Base-by-base conservation (phyloP, 2,888 invertebrate species). In the Scotopteryx bipunctaria region DNA sequence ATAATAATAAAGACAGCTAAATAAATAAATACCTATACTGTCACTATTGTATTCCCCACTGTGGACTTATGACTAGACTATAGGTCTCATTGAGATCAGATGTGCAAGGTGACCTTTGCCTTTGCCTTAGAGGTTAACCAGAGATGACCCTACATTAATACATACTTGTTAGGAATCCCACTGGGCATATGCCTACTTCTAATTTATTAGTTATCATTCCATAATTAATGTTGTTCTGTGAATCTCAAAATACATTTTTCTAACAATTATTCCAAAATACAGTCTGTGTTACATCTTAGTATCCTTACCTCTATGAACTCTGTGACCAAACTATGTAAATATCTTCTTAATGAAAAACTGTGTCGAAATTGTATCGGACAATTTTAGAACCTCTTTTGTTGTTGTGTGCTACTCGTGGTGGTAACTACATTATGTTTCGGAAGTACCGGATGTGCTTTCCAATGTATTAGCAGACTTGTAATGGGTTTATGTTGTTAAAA, bases 1-100 rank as follows among this genome's bases (percentile, higher is more conserved):
- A 61, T 62, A 61, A 61, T 63, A 61, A 67, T 63, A 54, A 54
- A 41, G 52, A 14, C 49, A 49, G 55, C 43, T 57, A 42, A 54
- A 36, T 36, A 36, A 35, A 29, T 45, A 40, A 47, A 56, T 32
- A 55, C 16, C n/a, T n/a, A 35, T 40, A 17, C 1, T 40, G 16
- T 2, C 5, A 11, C 11, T 0, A 9, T 11, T 27, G 27, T 27
- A 11, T 19, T 9, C 17, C 11, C 17, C 6, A 19, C 9, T n/a
- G 2, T 11, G 3, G 17, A 19, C 11, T 15, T 33, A n/a, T 9
- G 4, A 8, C 27, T n/a, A n/a, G n/a, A n/a, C n/a, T n/a, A n/a
- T n/a, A n/a, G n/a, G n/a, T n/a, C n/a, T n/a, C n/a, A n/a, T n/a
- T n/a, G n/a, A n/a, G n/a, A n/a, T n/a, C n/a, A n/a, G n/a, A n/a